Conservation (phyloP, 1,140 invertebrate species). For the honey bee (Apis mellifera) region Amel_HAv3.1 CM009934.2:308001-308500, state of each 20-base stretch:
- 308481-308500: background rate
- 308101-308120: slow-evolving; percentile 60
- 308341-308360: slow-evolving; percentile 53
- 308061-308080: slow-evolving; percentile 64
- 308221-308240: background rate
- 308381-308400: slow-evolving; percentile 53
- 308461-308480: background rate
- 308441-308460: slow-evolving; percentile 45
- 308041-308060: slow-evolving; percentile 46
- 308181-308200: background rate
- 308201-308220: background rate
- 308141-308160: slow-evolving; percentile 17
- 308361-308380: slow-evolving; percentile 34
- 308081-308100: slow-evolving; percentile 53
- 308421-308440: slow-evolving; percentile 54
- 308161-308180: background rate
- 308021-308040: background rate
- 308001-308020: slow-evolving; percentile 64
- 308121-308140: slow-evolving; percentile 46
- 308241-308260: no score
- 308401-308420: slow-evolving; percentile 54
- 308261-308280: no score
- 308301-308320: background rate
- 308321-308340: slow-evolving; percentile 20
- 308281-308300: background rate